Base-by-base conservation (phyloP, 2,888 invertebrate genomes). In the Diachrysia chrysitis region DNA sequence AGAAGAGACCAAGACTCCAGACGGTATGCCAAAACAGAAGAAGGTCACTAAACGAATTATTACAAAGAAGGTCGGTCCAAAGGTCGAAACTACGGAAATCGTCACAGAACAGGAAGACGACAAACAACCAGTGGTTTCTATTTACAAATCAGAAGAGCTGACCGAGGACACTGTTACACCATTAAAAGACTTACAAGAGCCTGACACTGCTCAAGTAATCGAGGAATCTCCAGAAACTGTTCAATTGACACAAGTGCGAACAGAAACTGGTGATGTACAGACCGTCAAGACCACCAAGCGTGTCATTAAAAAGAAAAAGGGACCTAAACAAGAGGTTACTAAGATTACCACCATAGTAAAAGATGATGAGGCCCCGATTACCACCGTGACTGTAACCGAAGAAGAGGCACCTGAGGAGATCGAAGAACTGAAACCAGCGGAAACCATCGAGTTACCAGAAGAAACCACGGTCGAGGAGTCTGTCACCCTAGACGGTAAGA, bases 81-180 rank as follows among this genome's bases (percentile, higher is more conserved):
- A 86, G 71, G 71, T 92, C 70, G 84, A 89, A 81, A 81, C 92
- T 76, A 79, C 88, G 73, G 66, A 90, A 83, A 77, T 90, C 12
- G 71, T 59, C 14, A 93, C 92, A 48, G 85, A 86, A 53, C 86
- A 87, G 72, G 85, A 87, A 58, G 83, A 82, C 58, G 76, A 81
- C 64, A 74, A 61, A 62, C 53, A 84, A 73, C 87, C 95, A 78
- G 79, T 93, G 83, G 85, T 90, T 64, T 78, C 92, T 1, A 88
- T 94, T 78, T 84, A 90, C 58, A 88, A 88, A 58, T 81, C 91
- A 77, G 55, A 87, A 83, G 63, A 87, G 62, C 54, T 87, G 85
- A 64, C 83, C 9, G 62, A 73, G 14, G 73, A 77, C 66, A 66
- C 69, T 7, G 63, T 55, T 19, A 69, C 66, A 60, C 73, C 69